Conservation (phyloP, 2,797 vertebrate genomes). For the Syndactyla subalaris region DNA sequence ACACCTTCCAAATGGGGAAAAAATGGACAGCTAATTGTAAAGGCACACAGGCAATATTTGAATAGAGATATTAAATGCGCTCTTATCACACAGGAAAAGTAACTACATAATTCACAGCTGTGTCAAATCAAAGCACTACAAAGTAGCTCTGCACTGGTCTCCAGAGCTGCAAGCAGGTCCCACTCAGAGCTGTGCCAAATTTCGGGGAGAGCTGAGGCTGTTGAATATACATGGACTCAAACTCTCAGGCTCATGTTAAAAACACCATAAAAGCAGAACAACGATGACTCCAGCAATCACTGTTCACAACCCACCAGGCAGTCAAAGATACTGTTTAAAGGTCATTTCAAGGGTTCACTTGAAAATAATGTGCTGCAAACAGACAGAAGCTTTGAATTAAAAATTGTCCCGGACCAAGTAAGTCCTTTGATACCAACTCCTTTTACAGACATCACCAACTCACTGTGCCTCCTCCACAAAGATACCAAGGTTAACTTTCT, state of each 20-base stretch:
- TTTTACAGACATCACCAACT: not conserved
- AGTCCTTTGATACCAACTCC: not conserved
- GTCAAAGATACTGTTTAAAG: not conserved
- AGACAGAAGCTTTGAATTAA: not conserved
- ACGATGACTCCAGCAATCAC: not conserved
- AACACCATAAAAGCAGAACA: not conserved
- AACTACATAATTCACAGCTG: not conserved
- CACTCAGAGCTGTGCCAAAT: not conserved
- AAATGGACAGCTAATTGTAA: not conserved
- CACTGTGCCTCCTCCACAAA: not conserved
- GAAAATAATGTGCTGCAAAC: not conserved
- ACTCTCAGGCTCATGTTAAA: not conserved
- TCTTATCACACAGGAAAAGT: not conserved
- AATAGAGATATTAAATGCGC: not conserved
- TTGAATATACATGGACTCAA: rapidly evolving
- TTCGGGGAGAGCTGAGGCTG: not conserved
- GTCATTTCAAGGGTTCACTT: not conserved
- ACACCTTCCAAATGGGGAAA: not conserved
- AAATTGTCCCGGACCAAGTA: not conserved
- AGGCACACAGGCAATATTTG: constrained; percentile 17
- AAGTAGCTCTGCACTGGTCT: not conserved
- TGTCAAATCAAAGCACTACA: not conserved
- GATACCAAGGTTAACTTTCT: not conserved
- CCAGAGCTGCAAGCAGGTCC: rapidly evolving
- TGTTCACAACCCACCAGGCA: not conserved